Conservation (phyloP, 2,797 vertebrate species). For the Nyctalus aviator region DNA sequence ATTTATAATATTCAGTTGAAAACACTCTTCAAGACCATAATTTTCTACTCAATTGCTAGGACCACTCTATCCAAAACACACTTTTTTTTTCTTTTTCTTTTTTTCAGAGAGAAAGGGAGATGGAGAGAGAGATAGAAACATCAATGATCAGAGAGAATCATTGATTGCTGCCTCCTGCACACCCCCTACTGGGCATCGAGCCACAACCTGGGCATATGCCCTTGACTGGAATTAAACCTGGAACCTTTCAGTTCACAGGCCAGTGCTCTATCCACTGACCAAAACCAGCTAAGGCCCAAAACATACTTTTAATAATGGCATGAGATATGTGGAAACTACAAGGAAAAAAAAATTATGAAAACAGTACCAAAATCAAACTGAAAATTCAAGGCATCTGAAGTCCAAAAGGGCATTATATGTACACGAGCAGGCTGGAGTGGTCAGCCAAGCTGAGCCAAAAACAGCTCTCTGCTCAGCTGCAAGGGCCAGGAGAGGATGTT, state of each 20-base stretch:
- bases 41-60: slow-evolving; percentile 8
- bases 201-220: too few species aligned
- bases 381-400: background rate
- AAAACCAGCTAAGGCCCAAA: background rate
- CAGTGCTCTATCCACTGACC: too few species aligned
- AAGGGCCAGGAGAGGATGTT: background rate
- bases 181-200: too few species aligned
- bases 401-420: accelerated
- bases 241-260: too few species aligned
- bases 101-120: too few species aligned
- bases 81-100: background rate
- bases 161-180: too few species aligned
- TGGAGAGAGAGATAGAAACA: too few species aligned
- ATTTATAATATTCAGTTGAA: background rate
- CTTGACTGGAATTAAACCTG: too few species aligned
- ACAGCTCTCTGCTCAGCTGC: background rate
- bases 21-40: background rate
- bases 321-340: slow-evolving; percentile 28
- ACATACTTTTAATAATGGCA: slow-evolving; percentile 11
- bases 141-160: too few species aligned
- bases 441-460: background rate
- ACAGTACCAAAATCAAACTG: background rate
- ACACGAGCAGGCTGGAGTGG: accelerated
- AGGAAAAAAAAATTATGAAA: slow-evolving; percentile 21
- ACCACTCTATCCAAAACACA: background rate